Percentiles rank a stretch among this genome's conserved stretches.
Conservation (phyloP, 2,888 invertebrate species). For the Calliopum simillimum region DNA sequence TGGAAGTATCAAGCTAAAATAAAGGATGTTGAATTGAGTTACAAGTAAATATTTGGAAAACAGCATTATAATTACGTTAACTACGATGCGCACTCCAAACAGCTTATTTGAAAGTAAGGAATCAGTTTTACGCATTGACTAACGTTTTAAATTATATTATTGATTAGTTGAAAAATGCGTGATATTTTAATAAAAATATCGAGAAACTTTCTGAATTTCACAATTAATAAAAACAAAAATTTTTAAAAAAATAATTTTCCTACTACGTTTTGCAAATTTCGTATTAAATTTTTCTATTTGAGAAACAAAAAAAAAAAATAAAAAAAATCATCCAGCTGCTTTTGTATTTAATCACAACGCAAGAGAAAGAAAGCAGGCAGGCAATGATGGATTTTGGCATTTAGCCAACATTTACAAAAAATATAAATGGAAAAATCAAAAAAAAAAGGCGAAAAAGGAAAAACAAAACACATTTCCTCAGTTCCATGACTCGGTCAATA, state of each 20-base stretch:
- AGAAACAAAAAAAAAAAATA: not conserved
- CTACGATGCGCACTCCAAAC: too few relatives aligned
- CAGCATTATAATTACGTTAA: not conserved
- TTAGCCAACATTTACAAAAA: conserved; percentile 33
- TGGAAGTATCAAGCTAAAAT: too few relatives aligned
- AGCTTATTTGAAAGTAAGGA: too few relatives aligned
- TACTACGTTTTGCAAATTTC: not conserved
- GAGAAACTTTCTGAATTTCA: too few relatives aligned
- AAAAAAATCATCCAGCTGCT: not conserved
- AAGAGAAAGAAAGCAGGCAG: not conserved
- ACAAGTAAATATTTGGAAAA: not conserved
- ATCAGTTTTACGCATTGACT: too few relatives aligned
- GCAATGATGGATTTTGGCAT: conserved; percentile 34
- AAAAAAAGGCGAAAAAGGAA: conserved; percentile 11
- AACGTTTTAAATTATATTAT: too few relatives aligned
- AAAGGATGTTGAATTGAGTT: too few relatives aligned
- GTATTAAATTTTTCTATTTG: not conserved
- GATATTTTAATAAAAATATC: too few relatives aligned
- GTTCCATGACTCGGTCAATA: conserved; percentile 47
- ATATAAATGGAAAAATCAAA: not conserved
- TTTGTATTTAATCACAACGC: not conserved
- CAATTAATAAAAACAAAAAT: too few relatives aligned
- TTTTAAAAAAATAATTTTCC: not conserved
- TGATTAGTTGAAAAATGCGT: too few relatives aligned
- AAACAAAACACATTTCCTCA: conserved; percentile 42